A percentile compares a stretch with the other conserved stretches of the same genome.
phyloP scores from a whole-genome alignment of 35 echinoderm and acorn worm genomes.

The Holothuria glaberrima region DNA sequence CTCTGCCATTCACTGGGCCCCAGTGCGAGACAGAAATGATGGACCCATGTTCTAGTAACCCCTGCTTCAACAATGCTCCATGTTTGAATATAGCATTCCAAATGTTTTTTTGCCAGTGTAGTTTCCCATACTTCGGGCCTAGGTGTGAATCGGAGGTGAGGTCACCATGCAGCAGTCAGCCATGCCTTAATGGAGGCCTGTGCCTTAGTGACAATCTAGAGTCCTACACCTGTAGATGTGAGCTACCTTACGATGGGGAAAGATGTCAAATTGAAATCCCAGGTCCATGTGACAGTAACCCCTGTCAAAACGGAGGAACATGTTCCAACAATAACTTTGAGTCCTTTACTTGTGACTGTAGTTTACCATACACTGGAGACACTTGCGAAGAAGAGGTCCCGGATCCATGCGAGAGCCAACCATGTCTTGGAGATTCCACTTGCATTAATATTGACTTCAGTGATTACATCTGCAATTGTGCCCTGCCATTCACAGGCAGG shows the following conservation, averaged over 20 bases:
- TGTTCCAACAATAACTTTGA: conserved; percentile 41
- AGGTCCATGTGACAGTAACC: conserved; percentile 56
- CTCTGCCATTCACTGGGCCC: conserved; percentile 42
- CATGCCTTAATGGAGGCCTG: conserved; percentile 56
- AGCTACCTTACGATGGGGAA: conserved; percentile 46
- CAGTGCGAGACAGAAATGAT: conserved; percentile 55
- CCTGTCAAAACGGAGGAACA: conserved; percentile 59
- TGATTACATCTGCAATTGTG: conserved; percentile 14
- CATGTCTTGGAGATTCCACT: conserved; percentile 54
- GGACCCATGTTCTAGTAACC: conserved; percentile 71
- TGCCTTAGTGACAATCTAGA: conserved; percentile 17
- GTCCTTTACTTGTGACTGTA: conserved; percentile 60
- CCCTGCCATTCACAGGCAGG: conserved; percentile 38
- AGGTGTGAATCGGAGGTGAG: conserved; percentile 32
- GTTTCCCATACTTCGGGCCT: conserved; percentile 42
- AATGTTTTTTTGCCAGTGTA: conserved; percentile 67
- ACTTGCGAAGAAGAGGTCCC: conserved; percentile 16
- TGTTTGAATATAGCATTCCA: conserved; percentile 62
- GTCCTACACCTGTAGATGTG: conserved; percentile 60
- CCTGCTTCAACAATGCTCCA: conserved; percentile 68
- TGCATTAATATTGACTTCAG: conserved; percentile 38
- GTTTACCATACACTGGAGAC: conserved; percentile 13
- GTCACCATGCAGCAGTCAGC: conserved; percentile 61
- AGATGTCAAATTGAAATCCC: conserved; percentile 54
- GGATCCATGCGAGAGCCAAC: conserved; percentile 53